Conservation (phyloP, 92 coral and sea anemone genomes). For the Epizoanthus fatuus region DNA sequence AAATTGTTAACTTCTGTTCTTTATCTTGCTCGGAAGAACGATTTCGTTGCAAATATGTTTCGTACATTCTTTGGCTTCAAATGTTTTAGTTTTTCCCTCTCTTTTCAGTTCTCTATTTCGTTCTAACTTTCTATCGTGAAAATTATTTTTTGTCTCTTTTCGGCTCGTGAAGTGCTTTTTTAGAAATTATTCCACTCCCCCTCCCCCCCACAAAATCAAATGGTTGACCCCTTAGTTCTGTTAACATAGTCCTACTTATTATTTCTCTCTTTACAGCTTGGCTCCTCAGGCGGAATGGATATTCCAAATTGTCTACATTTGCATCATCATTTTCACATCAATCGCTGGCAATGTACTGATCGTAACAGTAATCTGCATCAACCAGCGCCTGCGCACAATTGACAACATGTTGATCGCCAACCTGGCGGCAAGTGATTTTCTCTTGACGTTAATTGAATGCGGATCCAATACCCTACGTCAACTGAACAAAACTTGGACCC, state of each 20-base stretch:
- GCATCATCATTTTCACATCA: slow-evolving; percentile 37
- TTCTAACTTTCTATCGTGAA: too few species aligned
- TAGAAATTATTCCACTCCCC: too few species aligned
- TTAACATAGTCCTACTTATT: not conserved
- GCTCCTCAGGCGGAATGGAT: slow-evolving; percentile 32
- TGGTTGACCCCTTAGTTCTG: too few species aligned
- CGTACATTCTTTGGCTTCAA: too few species aligned
- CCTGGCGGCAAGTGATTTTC: slow-evolving; percentile 65
- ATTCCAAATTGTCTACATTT: slow-evolving; percentile 53
- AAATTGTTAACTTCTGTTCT: too few species aligned
- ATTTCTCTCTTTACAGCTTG: not conserved
- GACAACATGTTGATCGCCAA: slow-evolving; percentile 65
- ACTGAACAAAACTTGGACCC: slow-evolving; percentile 46
- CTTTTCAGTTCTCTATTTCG: too few species aligned
- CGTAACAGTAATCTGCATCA: slow-evolving; percentile 45
- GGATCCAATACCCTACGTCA: slow-evolving; percentile 60
- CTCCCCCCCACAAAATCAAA: too few species aligned
- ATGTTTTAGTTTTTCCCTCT: too few species aligned
- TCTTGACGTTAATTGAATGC: slow-evolving; percentile 60
- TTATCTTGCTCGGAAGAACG: too few species aligned
- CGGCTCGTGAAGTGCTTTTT: too few species aligned
- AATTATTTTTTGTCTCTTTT: too few species aligned
- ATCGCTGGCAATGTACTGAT: slow-evolving; percentile 53
- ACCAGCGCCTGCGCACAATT: slow-evolving; percentile 55
- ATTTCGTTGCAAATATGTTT: too few species aligned